A percentile compares a stretch with the other conserved stretches of the same genome.
These are phyloP conservation scores for Petroica traversi DNA, from an alignment of 2,113 vertebrate species.

Conservation along the genomic window DNA sequence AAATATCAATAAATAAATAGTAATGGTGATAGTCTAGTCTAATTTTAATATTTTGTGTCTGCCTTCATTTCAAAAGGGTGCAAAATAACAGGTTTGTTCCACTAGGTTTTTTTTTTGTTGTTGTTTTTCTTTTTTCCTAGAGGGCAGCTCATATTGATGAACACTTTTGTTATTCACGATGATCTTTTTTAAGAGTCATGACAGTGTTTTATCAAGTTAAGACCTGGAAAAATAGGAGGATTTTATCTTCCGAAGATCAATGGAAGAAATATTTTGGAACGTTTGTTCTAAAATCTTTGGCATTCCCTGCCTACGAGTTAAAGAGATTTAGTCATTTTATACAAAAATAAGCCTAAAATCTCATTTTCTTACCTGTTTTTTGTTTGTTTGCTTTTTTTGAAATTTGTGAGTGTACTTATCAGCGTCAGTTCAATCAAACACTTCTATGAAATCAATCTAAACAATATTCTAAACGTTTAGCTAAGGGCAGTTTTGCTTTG, in stretches of 20 bases:
- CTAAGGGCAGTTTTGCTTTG: background rate
- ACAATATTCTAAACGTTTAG: background rate
- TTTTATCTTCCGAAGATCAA: background rate
- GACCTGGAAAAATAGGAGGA: background rate
- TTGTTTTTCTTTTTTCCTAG: background rate
- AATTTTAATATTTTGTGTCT: background rate
- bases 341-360: background rate
- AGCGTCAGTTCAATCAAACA: background rate
- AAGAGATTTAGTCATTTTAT: background rate
- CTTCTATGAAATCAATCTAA: background rate
- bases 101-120: fast-evolving
- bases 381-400: background rate
- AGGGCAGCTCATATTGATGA: background rate
- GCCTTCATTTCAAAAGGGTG: background rate
- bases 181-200: background rate
- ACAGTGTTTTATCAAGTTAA: background rate
- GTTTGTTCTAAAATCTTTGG: background rate
- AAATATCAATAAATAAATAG: background rate
- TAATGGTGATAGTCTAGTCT: background rate
- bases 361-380: background rate
- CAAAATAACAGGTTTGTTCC: background rate
- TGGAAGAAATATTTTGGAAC: background rate
- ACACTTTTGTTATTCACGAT: fast-evolving
- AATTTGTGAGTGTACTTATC: background rate
- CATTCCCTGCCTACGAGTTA: background rate